These are phyloP conservation scores for Dicaeum eximium DNA, from an alignment of 2,113 vertebrate genomes.

Conservation along the genomic window DNA sequence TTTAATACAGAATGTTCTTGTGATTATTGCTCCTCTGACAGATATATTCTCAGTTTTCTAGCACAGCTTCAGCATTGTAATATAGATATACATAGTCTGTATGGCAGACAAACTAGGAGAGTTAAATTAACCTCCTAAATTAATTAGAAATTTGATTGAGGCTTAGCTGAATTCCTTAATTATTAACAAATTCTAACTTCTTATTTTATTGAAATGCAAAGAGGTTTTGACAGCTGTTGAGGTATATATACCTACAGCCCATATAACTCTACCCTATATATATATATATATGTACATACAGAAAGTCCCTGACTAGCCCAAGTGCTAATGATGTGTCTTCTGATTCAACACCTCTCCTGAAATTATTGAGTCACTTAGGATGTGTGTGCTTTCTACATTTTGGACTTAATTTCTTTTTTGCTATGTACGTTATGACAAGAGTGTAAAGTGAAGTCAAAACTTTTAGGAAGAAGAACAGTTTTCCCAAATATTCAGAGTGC, in stretches of 20 bases:
- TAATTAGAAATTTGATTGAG: not conserved
- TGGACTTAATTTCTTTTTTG: not conserved
- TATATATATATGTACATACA: not conserved
- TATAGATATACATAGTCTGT: not conserved
- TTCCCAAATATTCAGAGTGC: not conserved
- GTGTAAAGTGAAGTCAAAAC: not conserved
- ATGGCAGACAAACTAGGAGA: not conserved
- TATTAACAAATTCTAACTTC: not conserved
- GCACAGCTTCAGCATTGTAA: not conserved
- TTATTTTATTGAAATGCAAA: not conserved
- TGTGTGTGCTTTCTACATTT: not conserved
- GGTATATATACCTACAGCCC: not conserved
- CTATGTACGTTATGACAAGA: not conserved
- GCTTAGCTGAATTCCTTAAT: not conserved
- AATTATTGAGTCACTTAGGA: not conserved
- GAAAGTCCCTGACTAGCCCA: not conserved
- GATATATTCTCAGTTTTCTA: not conserved
- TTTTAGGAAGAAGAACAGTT: not conserved
- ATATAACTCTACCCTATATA: not conserved
- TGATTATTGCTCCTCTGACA: not conserved
- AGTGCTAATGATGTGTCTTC: not conserved
- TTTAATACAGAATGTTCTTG: not conserved
- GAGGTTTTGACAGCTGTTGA: not conserved
- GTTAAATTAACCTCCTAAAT: not conserved
- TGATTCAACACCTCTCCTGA: not conserved